Conservation (phyloP, 1,140 invertebrate species). For the Choristoneura fumiferana region DNA sequence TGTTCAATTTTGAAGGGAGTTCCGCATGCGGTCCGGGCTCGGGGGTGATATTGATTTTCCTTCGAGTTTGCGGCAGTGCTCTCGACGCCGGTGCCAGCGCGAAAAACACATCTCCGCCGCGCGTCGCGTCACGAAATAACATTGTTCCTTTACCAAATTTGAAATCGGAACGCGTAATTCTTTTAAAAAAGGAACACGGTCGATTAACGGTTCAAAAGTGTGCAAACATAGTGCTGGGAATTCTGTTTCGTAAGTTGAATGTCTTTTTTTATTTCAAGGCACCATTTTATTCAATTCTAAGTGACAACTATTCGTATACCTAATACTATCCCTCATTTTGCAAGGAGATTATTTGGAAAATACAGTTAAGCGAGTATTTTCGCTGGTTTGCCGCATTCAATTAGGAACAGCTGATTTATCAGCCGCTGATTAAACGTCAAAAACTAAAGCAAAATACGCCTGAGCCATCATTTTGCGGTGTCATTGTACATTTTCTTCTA, state of each 20-base stretch:
- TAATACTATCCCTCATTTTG: constrained; percentile 1
- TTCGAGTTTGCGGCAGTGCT: constrained; percentile 70
- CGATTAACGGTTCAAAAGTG: constrained; percentile 35
- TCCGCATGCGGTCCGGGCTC: constrained; percentile 67
- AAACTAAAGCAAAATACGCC: constrained; percentile 19
- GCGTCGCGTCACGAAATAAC: constrained; percentile 57
- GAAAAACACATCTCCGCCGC: constrained; percentile 67
- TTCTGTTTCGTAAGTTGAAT: constrained; percentile 61
- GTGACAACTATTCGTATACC: constrained; percentile 24
- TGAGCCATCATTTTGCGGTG: background rate
- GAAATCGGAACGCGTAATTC: constrained; percentile 22
- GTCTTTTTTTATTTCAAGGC: constrained; percentile 33
- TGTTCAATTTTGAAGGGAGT: constrained; percentile 52
- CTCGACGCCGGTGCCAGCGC: constrained; percentile 69
- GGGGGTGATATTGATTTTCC: constrained; percentile 74
- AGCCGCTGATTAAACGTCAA: constrained; percentile 46
- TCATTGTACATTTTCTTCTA: background rate
- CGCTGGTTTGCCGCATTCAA: constrained; percentile 20
- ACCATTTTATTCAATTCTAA: constrained; percentile 48
- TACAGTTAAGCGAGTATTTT: background rate
- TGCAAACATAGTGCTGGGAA: constrained; percentile 57
- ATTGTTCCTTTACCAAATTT: constrained; percentile 45
- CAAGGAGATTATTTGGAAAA: too few species aligned
- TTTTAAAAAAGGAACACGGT: constrained; percentile 21
- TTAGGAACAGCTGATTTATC: constrained; percentile 56